Base-by-base conservation (phyloP, 2,888 invertebrate species). In the Caenorhabditis drosophilae region DNA sequence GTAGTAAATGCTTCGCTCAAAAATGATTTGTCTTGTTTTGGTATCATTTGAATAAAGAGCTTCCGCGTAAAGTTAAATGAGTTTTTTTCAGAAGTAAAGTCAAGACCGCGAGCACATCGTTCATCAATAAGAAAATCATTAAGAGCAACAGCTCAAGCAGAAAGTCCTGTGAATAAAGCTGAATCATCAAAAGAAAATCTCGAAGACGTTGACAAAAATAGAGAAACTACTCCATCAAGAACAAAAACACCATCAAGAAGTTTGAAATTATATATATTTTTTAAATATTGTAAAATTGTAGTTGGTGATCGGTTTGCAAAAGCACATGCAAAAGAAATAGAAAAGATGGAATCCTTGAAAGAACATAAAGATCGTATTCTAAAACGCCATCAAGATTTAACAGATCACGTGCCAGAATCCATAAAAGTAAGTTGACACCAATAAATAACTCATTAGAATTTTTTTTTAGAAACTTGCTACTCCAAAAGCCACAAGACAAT, bases 351-450 rank as follows among this genome's bases (percentile, higher is more conserved):
- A 36, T 35, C 63, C 9, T 31, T 63, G 2, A 41, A 42, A 34
- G 57, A 63, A 15, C 53, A 46, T 16, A 49, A 31, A 1, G 63
- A 58, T 1, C 25, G 53, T 41, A 27, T 58, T 18, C 26, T 54
- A 22, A 66, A 66, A 34, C 45, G 66, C 40, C 66, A 66, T 48
- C 54, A 66, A 2, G 56, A 52, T 20, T 22, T 66, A 20, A 56
- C 60, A 7, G n/a, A 31, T 2, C 45, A 59, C 16, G 52, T 56
- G 16, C 56, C 66, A n/a, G 52, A 44, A 0, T 12, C 66, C 1
- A 56, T 66, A 23, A 55, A 49, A 31, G 47, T 47, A 27, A n/a
- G 12, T 31, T 44, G 20, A 11, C 12, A 4, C 7, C 20, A 47
- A 31, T 12, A 18, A 12, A 7, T 27, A 18, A 11, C 11, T n/a